Base-by-base conservation (phyloP, 2,797 vertebrate species). In the Lacerta viridis region DNA sequence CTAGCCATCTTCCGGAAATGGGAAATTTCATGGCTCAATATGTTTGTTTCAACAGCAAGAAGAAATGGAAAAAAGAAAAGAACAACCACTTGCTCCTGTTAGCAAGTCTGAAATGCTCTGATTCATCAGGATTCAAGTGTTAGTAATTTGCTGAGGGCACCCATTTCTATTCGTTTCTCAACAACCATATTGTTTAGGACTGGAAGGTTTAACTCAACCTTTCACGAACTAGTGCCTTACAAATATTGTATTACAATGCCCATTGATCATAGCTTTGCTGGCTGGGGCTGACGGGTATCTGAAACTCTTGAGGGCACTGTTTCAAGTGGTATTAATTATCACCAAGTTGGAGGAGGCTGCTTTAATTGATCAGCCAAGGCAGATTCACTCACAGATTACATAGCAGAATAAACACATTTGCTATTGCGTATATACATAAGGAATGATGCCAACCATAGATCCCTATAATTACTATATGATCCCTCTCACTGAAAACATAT, bases 1-100 rank as follows among this genome's bases (percentile, higher is more conserved):
- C 91, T 94, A 93, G 83, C 87, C 59, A 75, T 92, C 87, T 93
- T 90, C 83, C 92, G 88, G 89, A 94, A 93, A 10, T 88, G 89
- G 88, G 7, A 0, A 0, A 18, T 87, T 94, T 95, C 85, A 89
- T 92, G 89, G 79, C 83, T 95, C 88, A 66, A 59, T 84, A 89
- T 90, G 83, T 80, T 87, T 93, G 85, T 59, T 91, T 82, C 89
- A 88, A 64, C 5, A 84, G 43, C 66, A 85, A 78, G 50, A 74
- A 75, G 55, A 88, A 90, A 92, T 46, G 3, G 68, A 90, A 23
- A 61, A 80, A 66, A 85, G 88, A 89, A 72, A 13, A 1, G 59
- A 55, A n/a, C 61, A 50, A 29, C 29, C 41, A 27, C 10, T 86
- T 69, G 23, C 29, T 39, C 0, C 4, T 87, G 33, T 10, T 59